Evolutionary conservation across 2,888 invertebrate species (phyloP), one percentile per base, ranked within the genome.

Genomic region (Nemotelus nigrinus): DNA sequence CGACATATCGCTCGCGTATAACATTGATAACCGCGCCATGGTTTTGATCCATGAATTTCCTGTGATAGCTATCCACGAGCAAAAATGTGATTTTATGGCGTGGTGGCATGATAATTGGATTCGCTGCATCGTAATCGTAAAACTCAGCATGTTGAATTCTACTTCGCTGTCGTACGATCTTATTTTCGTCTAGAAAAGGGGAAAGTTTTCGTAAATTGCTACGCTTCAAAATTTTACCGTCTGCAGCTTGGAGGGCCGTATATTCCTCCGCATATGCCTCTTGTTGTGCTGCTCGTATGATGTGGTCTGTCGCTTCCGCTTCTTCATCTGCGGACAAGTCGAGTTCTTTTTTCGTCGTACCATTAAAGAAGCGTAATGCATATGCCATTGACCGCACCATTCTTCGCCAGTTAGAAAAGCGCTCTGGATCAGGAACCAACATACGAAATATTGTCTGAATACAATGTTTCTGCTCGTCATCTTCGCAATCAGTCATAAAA

Each of bases 1-100:
- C n/a, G n/a, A n/a, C n/a, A n/a, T n/a, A n/a, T n/a, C n/a, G n/a
- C n/a, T n/a, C n/a, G n/a, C n/a, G n/a, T n/a, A n/a, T n/a, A n/a
- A n/a, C n/a, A n/a, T n/a, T n/a, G n/a, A n/a, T n/a, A n/a, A n/a
- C 78, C 60, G 55, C 65, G 48, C 80, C 79, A 57, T 80, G 78
- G 45, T 80, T 79, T 39, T 80, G 80, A 8, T 78, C 72, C 10
- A 65, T 55, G 4, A 64, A 64, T 39, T 41, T 57, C 74, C 76
- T 67, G 77, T 81, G 78, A 25, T n/a, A n/a, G n/a, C n/a, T n/a
- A n/a, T n/a, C n/a, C n/a, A n/a, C n/a, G n/a, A n/a, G n/a, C n/a
- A n/a, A n/a, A n/a, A n/a, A n/a, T n/a, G n/a, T n/a, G n/a, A n/a
- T n/a, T n/a, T n/a, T n/a, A n/a, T n/a, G n/a, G n/a, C n/a, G n/a